These are phyloP conservation scores for Pantherophis vulpinus DNA, from an alignment of 2,797 vertebrate genomes.

Conservation along the genomic window DNA sequence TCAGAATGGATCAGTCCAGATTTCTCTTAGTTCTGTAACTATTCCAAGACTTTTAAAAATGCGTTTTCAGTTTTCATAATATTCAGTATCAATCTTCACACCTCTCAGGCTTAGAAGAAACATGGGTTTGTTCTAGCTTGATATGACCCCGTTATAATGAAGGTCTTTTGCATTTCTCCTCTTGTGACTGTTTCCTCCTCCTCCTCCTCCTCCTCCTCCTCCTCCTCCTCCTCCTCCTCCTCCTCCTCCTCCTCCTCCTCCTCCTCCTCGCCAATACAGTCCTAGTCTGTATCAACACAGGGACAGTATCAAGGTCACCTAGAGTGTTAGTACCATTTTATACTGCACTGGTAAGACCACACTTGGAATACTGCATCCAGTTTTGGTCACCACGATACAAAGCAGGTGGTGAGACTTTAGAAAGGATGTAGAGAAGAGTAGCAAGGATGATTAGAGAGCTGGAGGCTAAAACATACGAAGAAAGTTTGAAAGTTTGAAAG, in stretches of 20 bases:
- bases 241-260: too few relatives aligned
- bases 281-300: neutral
- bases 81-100: neutral
- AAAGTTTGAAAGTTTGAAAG: too few relatives aligned
- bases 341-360: neutral
- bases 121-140: neutral
- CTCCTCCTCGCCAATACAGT: neutral
- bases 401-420: neutral
- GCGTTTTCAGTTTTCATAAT: neutral
- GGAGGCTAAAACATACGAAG: neutral
- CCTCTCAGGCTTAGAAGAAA: neutral
- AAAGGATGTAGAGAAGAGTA: neutral
- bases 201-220: neutral
- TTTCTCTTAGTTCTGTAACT: neutral
- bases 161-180: neutral
- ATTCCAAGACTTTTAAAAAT: neutral
- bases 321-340: neutral
- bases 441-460: neutral
- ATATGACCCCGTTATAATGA: neutral
- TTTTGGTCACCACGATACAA: neutral
- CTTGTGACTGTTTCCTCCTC: neutral
- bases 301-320: neutral
- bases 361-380: neutral
- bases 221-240: too few relatives aligned
- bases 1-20: neutral